Conservation (phyloP, 2,888 invertebrate species). For the Campoplex nolae region DNA sequence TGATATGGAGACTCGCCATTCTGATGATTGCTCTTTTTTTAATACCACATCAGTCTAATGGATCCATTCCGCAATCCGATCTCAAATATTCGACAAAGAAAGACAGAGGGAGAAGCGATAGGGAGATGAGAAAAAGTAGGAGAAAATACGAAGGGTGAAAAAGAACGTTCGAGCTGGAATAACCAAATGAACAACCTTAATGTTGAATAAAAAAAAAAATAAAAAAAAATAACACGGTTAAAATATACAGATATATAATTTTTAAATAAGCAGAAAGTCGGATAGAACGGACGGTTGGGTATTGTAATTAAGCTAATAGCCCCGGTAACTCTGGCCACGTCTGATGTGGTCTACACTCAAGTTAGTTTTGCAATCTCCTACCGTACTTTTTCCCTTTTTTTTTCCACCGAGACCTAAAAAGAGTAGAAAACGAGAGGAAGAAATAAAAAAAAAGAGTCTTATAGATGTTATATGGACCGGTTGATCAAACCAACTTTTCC, state of each 20-base stretch:
- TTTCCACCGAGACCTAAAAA: neutral
- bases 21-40: slow-evolving; percentile 80
- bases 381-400: slow-evolving; percentile 52
- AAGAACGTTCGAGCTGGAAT: slow-evolving; percentile 18
- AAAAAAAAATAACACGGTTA: neutral
- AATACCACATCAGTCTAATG: slow-evolving; percentile 83
- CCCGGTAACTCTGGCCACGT: slow-evolving; percentile 78
- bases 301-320: slow-evolving; percentile 85
- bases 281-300: slow-evolving; percentile 80
- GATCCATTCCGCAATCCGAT: slow-evolving; percentile 81
- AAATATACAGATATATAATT: slow-evolving; percentile 58
- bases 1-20: slow-evolving; percentile 69
- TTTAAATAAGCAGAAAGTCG: slow-evolving; percentile 83
- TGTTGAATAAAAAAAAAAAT: slow-evolving; percentile 5
- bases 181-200: slow-evolving; percentile 12
- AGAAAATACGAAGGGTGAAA: slow-evolving; percentile 8
- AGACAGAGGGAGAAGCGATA: slow-evolving; percentile 21
- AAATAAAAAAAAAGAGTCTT: slow-evolving; percentile 50
- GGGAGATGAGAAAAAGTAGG: slow-evolving; percentile 25
- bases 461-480: slow-evolving; percentile 61
- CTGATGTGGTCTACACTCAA: slow-evolving; percentile 79
- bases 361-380: slow-evolving; percentile 48
- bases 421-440: slow-evolving; percentile 24
- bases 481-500: slow-evolving; percentile 84
- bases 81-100: slow-evolving; percentile 73